These are phyloP conservation scores for Sympetrum striolatum DNA, from an alignment of 2,888 invertebrate species.

Conservation along the genomic window DNA sequence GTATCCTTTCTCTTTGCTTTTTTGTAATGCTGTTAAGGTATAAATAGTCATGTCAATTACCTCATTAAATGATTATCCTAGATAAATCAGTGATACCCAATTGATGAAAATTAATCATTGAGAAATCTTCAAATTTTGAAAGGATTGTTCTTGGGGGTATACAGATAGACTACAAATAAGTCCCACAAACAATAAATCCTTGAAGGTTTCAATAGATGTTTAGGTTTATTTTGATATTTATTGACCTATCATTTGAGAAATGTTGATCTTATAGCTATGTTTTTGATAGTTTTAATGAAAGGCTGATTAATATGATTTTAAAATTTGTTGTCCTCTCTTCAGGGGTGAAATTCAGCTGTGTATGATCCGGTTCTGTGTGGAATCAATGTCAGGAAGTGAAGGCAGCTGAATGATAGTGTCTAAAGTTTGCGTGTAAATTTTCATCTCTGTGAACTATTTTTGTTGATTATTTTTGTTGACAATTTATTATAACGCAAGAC, in stretches of 20 bases:
- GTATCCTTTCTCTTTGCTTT: too few species aligned
- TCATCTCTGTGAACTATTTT: conserved; percentile 14
- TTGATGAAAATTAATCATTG: too few species aligned
- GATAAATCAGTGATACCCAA: too few species aligned
- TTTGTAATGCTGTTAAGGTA: too few species aligned
- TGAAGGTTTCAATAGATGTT: background rate
- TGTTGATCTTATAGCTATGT: background rate
- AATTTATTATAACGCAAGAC: conserved; percentile 10
- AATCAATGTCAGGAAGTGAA: background rate
- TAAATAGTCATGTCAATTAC: too few species aligned
- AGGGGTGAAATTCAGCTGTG: conserved; percentile 46
- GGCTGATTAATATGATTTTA: background rate
- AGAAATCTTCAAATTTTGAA: too few species aligned
- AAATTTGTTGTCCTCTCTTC: background rate
- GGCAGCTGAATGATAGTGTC: conserved; percentile 2
- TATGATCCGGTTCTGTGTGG: background rate
- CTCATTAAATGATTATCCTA: too few species aligned
- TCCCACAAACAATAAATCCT: background rate
- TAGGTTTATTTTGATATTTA: background rate
- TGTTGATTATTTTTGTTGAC: conserved; percentile 42
- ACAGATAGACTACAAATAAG: too few species aligned
- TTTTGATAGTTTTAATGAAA: background rate
- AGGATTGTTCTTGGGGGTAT: too few species aligned
- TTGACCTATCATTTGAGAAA: background rate
- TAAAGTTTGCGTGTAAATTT: conserved; percentile 20